Percentiles rank a stretch among this genome's conserved stretches.
phyloP scores from a whole-genome alignment of 2,888 invertebrate species.

The Teinopalpus imperialis region DNA sequence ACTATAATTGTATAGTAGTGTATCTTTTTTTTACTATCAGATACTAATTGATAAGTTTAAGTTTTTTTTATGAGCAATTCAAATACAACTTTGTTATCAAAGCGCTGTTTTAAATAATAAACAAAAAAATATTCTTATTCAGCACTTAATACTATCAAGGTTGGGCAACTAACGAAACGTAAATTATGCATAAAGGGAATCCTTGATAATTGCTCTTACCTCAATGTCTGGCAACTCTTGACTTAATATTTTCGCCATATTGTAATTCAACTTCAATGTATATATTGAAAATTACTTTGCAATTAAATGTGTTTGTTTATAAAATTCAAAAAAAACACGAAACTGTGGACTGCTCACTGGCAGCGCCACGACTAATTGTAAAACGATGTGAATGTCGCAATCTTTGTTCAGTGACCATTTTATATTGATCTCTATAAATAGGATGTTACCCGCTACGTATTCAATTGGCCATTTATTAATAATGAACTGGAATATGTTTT shows the following conservation, averaged over 20 bases:
- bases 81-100: too few relatives aligned
- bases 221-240: constrained; percentile 92
- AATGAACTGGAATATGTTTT: too few relatives aligned
- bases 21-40: too few relatives aligned
- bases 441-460: neutral
- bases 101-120: too few relatives aligned
- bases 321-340: constrained; percentile 29
- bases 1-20: too few relatives aligned
- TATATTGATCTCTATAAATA: constrained; percentile 13
- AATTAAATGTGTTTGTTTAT: constrained; percentile 6
- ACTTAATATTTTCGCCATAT: constrained; percentile 82
- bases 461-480: too few relatives aligned
- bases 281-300: constrained; percentile 11
- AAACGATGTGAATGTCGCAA: constrained; percentile 7
- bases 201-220: constrained; percentile 70
- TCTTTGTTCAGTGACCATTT: constrained; percentile 20
- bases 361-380: constrained; percentile 60
- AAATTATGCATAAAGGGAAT: too few relatives aligned
- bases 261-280: constrained; percentile 33
- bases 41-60: too few relatives aligned
- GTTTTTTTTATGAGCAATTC: too few relatives aligned
- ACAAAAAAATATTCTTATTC: too few relatives aligned
- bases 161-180: too few relatives aligned
- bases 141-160: too few relatives aligned
- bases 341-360: constrained; percentile 77